phyloP scores from a whole-genome alignment of 2,888 invertebrate genomes.

The Sycophila texana region DNA sequence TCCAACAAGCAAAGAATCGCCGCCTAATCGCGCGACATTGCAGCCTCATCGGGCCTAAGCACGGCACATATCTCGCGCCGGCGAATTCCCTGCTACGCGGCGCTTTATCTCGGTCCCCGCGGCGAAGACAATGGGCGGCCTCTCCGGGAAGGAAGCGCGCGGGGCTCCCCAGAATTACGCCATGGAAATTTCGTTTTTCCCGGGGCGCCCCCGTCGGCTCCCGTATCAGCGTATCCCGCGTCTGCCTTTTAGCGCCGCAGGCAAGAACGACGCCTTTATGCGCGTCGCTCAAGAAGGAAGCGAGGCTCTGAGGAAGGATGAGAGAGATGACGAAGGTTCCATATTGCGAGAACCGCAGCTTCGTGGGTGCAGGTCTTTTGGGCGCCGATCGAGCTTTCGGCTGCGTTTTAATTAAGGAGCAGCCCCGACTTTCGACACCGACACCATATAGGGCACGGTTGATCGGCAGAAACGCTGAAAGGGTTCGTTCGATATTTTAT shows the following conservation, averaged over 20 bases:
- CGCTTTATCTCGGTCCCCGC: conserved; percentile 4
- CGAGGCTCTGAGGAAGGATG: too few relatives aligned
- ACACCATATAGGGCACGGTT: too few relatives aligned
- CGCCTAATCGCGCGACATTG: conserved; percentile 16
- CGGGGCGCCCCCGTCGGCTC: conserved; percentile 51
- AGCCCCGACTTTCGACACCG: too few relatives aligned
- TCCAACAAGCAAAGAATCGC: too few relatives aligned
- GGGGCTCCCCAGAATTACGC: conserved; percentile 27
- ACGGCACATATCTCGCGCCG: background rate
- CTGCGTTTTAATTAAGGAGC: too few relatives aligned
- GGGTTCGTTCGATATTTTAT: conserved; percentile 5
- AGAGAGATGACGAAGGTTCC: too few relatives aligned
- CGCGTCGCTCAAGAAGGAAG: background rate
- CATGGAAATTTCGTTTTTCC: conserved; percentile 63
- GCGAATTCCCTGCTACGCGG: background rate
- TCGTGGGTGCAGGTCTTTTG: too few relatives aligned
- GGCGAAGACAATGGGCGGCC: conserved; percentile 49
- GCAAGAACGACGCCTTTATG: conserved; percentile 47
- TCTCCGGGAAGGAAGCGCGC: conserved; percentile 18
- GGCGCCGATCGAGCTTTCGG: too few relatives aligned
- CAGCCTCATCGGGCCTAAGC: background rate
- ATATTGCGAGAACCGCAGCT: too few relatives aligned
- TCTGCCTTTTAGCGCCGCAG: conserved; percentile 50
- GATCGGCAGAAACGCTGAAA: background rate
- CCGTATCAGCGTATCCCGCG: conserved; percentile 30